Conservation (phyloP, 2,113 vertebrate genomes). For the Leuciscus idus region DNA sequence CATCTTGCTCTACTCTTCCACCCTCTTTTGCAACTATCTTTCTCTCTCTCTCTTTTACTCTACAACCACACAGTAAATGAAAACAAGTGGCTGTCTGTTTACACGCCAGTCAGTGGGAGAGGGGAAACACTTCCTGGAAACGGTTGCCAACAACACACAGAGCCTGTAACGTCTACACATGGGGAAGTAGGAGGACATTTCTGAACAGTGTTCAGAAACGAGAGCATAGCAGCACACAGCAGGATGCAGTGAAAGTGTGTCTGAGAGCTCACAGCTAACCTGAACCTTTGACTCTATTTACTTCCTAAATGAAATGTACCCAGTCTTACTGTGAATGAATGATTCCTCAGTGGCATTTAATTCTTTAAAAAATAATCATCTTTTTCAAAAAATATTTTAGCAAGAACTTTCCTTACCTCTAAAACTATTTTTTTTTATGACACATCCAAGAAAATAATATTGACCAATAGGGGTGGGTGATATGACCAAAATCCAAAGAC, state of each 20-base stretch:
- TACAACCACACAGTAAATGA: slow-evolving; percentile 59
- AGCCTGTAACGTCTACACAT: slow-evolving; percentile 53
- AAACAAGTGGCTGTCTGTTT: slow-evolving; percentile 78
- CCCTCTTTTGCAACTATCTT: slow-evolving; percentile 31
- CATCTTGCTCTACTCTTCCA: slow-evolving; percentile 25
- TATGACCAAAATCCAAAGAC: too few species aligned
- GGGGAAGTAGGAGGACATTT: slow-evolving; percentile 41
- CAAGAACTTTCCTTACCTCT: background rate
- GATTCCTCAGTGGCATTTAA: background rate
- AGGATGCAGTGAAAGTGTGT: background rate
- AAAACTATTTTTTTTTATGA: background rate
- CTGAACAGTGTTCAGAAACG: background rate
- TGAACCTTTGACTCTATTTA: background rate
- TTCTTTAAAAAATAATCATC: background rate
- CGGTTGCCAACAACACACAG: slow-evolving; percentile 76
- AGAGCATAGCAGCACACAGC: background rate
- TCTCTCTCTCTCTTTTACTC: slow-evolving; percentile 30
- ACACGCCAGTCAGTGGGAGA: slow-evolving; percentile 63
- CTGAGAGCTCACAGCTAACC: background rate
- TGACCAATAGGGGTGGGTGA: too few species aligned
- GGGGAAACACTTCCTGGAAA: slow-evolving; percentile 82
- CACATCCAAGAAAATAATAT: background rate
- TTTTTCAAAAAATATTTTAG: background rate
- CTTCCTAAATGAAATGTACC: background rate
- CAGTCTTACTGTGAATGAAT: background rate